Evolutionary conservation across 1,140 invertebrate species (phyloP).

Genomic region (Brachionus calyciflorus): DNA sequence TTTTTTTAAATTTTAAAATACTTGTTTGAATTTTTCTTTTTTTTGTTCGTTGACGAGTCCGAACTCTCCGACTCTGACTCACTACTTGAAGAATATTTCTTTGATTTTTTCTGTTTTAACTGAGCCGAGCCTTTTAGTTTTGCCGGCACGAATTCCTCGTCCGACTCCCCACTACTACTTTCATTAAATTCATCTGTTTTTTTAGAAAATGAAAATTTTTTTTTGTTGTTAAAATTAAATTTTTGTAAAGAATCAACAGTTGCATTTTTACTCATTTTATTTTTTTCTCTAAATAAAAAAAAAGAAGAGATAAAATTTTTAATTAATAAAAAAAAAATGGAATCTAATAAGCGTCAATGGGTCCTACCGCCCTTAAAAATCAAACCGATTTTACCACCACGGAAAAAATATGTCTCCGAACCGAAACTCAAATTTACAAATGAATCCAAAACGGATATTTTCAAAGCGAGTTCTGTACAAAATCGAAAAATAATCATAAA

Average conservation of each 20-base stretch:
- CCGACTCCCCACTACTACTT: background rate
- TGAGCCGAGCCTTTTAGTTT: constrained; percentile 28
- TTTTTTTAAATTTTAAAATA: background rate
- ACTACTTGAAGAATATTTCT: background rate
- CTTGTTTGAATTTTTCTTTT: background rate
- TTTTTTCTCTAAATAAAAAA: background rate
- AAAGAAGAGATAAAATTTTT: too few species aligned
- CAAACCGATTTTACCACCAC: background rate
- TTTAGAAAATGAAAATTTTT: constrained; percentile 45
- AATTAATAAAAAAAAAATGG: constrained; percentile 41
- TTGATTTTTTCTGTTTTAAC: too few species aligned
- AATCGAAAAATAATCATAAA: constrained; percentile 31
- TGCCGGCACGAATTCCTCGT: background rate
- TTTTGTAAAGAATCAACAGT: constrained; percentile 27
- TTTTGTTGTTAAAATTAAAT: constrained; percentile 43
- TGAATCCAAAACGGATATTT: background rate
- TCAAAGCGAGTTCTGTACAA: background rate
- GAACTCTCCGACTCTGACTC: background rate
- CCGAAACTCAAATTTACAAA: too few species aligned
- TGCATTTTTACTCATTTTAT: constrained; percentile 34
- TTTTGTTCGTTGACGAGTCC: background rate
- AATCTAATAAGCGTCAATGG: constrained; percentile 4
- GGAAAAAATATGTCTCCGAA: background rate
- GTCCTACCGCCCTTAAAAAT: constrained; percentile 2
- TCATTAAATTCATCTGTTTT: background rate